Evolutionary conservation across 2,888 invertebrate species (phyloP), one percentile per base, ranked within the genome.

Genomic region (Chrysolina americana): DNA sequence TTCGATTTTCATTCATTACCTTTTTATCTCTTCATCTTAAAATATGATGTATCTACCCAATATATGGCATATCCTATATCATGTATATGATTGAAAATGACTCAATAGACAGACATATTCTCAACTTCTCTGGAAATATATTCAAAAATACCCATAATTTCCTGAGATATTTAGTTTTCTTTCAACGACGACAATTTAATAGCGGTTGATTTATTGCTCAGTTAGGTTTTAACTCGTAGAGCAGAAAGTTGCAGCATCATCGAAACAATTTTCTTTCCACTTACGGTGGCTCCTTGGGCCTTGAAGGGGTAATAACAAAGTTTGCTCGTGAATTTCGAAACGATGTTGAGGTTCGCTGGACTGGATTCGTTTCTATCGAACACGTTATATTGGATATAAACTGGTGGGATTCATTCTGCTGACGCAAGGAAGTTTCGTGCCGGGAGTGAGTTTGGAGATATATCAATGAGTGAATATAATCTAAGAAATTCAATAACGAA

Each of bases 261-360:
- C 65, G 47, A 41, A 65, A 65, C 65, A 65, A 65, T 65, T 65
- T 65, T 65, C 65, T 47, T 65, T 65, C 65, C 47, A 65, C 65
- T 41, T 65, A 44, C 65, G 48, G 47, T 65, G 47, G 65, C 44
- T 47, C 47, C 23, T 19, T 6, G 47, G 47, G 41, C 23, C 47
- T 65, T 65, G 23, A 65, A 47, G 65, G 23, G 65, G 65, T 65
- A 65, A 65, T 65, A 65, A 65, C 65, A 48, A 65, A 65, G 65
- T 65, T 65, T 65, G 47, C 23, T 47, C 47, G 8, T 47, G 65
- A 65, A 65, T 65, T 48, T 65, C 65, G 23, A 23, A 13, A 65
- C 21, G 47, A 11, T 13, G 47, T 21, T 13, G 23, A n/a, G 13
- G 47, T 41, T 23, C 48, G 17, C 17, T 17, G 48, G 17, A 48